Evolutionary conservation across 2,888 invertebrate genomes (phyloP), one percentile per base, ranked within the genome.

Genomic region (Tuberolachnus salignus): DNA sequence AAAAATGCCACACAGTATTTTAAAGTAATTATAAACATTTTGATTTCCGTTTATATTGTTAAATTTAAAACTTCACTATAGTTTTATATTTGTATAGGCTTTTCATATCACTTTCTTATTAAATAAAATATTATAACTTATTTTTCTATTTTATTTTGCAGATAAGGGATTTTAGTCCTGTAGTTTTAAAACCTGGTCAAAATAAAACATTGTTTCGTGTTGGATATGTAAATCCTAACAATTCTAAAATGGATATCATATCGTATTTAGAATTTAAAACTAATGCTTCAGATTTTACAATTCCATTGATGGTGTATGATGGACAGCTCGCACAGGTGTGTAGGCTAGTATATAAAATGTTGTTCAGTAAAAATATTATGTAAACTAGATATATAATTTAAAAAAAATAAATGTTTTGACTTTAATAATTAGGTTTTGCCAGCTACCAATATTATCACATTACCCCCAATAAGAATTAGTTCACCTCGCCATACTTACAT

Each of bases 1-100:
- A 78, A 78, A 78, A 78, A 78, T 51, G 67, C 78, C n/a, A 69
- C 78, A 26, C 78, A 78, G 23, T 78, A 69, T 78, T 78, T 78
- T 69, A 78, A 78, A n/a, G 78, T 78, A 69, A 67, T 51, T 73
- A 34, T 53, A 19, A 9, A 59, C 2, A 19, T 13, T 10, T 49
- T 6, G 13, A 21, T 26, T 63, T 42, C 13, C 1, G 13, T 19
- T 19, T 6, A 23, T 21, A 44, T 14, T 21, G 44, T 64, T 14
- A 13, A 26, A 26, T 63, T 63, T 19, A 19, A 34, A 63, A 10
- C 11, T n/a, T 61, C 10, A 16, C n/a, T 8, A 53, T 53, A 53
- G n/a, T 53, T 53, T 0, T 19, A 3, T 53, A 61, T 2, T 16
- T n/a, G 11, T 21, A 44, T 21, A 64, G 6, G 1, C n/a, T n/a